These are phyloP conservation scores for Perca flavescens DNA, from an alignment of 2,113 vertebrate species.

Conservation along the genomic window DNA sequence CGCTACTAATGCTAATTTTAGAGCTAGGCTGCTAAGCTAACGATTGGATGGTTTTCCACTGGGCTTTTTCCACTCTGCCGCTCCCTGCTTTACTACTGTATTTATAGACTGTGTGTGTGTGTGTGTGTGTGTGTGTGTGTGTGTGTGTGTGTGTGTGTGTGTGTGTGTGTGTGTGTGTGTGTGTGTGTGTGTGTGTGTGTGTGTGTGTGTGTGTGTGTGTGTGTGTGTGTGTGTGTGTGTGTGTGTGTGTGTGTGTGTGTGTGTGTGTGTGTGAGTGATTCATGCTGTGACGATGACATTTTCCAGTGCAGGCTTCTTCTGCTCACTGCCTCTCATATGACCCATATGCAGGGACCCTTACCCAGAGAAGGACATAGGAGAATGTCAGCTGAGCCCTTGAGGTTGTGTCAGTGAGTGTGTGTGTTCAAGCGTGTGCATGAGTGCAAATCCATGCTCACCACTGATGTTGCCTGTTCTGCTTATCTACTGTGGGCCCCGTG, in stretches of 20 bases:
- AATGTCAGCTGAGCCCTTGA: constrained; percentile 76
- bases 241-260: neutral
- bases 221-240: neutral
- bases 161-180: neutral
- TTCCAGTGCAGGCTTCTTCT: constrained; percentile 48
- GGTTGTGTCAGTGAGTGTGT: constrained; percentile 30
- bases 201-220: neutral
- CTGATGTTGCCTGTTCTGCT: constrained; percentile 50
- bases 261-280: constrained; percentile 13
- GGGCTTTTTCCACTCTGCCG: constrained; percentile 57
- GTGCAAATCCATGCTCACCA: constrained; percentile 25
- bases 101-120: constrained; percentile 57
- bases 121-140: neutral
- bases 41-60: constrained; percentile 57
- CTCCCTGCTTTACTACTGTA: constrained; percentile 56
- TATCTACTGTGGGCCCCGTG: constrained; percentile 37
- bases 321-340: constrained; percentile 69
- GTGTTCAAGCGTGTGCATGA: neutral
- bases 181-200: constrained; percentile 4
- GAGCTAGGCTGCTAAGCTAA: constrained; percentile 63
- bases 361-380: constrained; percentile 62
- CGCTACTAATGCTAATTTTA: constrained; percentile 49
- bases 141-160: constrained; percentile 1
- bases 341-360: constrained; percentile 66
- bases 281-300: constrained; percentile 70